Base-by-base conservation (phyloP, 2,888 invertebrate species). In the Dysmachus trigonus region DNA sequence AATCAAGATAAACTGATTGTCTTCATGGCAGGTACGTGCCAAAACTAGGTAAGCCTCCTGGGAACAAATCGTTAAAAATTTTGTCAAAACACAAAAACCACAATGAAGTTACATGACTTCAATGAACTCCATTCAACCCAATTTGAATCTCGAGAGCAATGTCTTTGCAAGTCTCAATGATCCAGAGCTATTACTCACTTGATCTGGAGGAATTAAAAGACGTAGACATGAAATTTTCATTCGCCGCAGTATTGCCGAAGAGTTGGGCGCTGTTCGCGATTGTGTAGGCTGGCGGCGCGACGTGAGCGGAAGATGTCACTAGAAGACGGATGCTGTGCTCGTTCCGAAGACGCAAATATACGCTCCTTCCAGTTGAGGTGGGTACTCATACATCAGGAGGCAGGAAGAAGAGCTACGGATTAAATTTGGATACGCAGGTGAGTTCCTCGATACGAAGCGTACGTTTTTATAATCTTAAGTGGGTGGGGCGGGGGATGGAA, bases 171-270 rank as follows among this genome's bases (percentile, higher is more conserved):
- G 33, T n/a, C 13, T 18, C 22, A 1, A 8, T 18, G 18, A 73
- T 35, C 35, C n/a, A n/a, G 7, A 31, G 27, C 73, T 31, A 15
- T 73, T 73, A 31, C 31, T 33, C 35, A 35, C 22, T 22, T 41
- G 18, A 77, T 77, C 77, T 27, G 41, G 6, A 51, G 31, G 51
- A 79, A 51, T 79, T 79, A 51, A 33, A 51, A 79, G 51, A 30
- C 47, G 51, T 5, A 51, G 31, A 31, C 51, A 79, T 79, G 51
- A 79, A 79, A 79, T 27, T 79, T 79, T 79, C 51, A 79, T 79
- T 27, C 18, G 51, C 31, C 15, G 15, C 30, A 79, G 18, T 15
- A 27, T 79, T 15, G 79, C 38, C 31, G 30, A 47, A 31, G 51
- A 51, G 7, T 51, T 51, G 31, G 30, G 31, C 47, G 22, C n/a